Evolutionary conservation across 2,888 invertebrate species (phyloP), one percentile per base, ranked within the genome.

Genomic region (Nineta flava): DNA sequence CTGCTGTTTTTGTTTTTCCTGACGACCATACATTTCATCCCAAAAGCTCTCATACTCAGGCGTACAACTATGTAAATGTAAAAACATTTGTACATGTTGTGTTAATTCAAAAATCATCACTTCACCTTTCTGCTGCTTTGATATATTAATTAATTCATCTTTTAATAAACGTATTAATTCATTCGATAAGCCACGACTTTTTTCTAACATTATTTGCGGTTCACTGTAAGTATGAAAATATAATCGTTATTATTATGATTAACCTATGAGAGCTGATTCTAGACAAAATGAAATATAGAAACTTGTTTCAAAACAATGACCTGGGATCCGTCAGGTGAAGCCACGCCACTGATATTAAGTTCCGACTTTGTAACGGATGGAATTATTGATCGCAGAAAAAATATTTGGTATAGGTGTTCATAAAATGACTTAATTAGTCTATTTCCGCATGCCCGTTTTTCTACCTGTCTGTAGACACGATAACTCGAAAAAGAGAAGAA

Each of bases 61-160:
- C 61, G 83, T 87, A 62, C 91, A 90, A 62, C 91, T 90, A 65
- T 90, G 79, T 17, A 77, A 70, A 54, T 85, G 79, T 0, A 94
- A 72, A 62, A 85, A 93, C 61, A 79, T 80, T 69, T 86, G 80
- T 1, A 85, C 81, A 61, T 81, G 76, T 58, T 85, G 83, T 2
- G 86, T 81, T 44, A 95, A 65, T 58, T 92, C 83, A 60, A 78
- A 86, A 55, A 95, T 84, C 84, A 93, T 88, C 26, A 86, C 91
- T 68, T 87, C 84, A 0, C 90, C 91, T 49, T 77, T 73, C 13
- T 77, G 54, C 53, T 71, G 61, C 38, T 62, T 53, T 0, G 84
- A 79, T 55, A 81, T 64, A 1, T 68, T 58, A 48, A 76, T 68
- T 32, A 91, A 62, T 56, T 83, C 78, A 4, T 66, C 62, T 19